Conservation (phyloP, 2,888 invertebrate species). For the Limnephilus lunatus region DNA sequence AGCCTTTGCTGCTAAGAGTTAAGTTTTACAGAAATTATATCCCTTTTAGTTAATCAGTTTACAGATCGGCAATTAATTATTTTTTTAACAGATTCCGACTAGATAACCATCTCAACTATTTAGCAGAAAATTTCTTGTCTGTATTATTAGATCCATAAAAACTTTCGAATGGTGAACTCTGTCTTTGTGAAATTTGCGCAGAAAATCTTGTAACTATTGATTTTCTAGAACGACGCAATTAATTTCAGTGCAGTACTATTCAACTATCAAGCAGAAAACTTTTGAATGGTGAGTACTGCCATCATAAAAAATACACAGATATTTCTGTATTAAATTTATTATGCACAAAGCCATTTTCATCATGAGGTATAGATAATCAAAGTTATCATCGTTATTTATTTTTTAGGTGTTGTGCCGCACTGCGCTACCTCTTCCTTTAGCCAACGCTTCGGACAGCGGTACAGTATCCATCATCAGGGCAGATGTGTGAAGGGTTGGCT, state of each 20-base stretch:
- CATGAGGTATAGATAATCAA: too few relatives aligned
- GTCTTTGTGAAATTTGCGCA: too few relatives aligned
- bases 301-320: background rate
- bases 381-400: too few relatives aligned
- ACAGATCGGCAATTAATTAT: background rate
- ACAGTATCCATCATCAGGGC: too few relatives aligned
- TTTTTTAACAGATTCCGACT: too few relatives aligned
- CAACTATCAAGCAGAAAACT: background rate
- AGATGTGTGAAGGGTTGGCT: too few relatives aligned
- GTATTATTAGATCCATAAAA: too few relatives aligned
- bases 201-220: background rate
- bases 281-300: background rate
- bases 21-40: background rate
- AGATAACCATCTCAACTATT: background rate
- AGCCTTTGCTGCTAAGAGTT: background rate
- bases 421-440: too few relatives aligned
- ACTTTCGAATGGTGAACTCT: background rate
- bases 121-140: too few relatives aligned
- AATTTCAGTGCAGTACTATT: background rate
- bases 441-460: too few relatives aligned
- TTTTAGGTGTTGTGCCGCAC: too few relatives aligned
- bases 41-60: background rate
- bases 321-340: background rate
- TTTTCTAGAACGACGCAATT: too few relatives aligned
- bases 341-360: background rate